Base-by-base conservation (phyloP, 2,888 invertebrate species). In the Cancer borealis region DNA sequence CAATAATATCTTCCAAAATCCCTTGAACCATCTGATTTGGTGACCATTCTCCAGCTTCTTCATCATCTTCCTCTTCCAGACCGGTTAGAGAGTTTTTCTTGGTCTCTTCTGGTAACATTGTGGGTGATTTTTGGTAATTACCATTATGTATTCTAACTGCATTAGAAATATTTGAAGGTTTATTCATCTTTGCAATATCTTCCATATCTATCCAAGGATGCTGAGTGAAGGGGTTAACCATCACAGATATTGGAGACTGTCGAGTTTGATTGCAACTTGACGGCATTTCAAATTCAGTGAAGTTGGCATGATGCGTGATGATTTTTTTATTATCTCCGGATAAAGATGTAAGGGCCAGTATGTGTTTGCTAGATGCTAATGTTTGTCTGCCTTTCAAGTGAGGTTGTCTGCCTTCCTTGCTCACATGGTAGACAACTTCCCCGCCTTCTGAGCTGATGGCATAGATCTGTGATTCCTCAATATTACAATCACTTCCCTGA, bases 401-500 rank as follows among this genome's bases (percentile, higher is more conserved):
- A 96, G 96, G 96, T 97, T 97, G 95, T 96, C 96, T 96, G 96
- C 93, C 96, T 95, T 95, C 96, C 84, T 95, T 97, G 46, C 97
- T 97, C 0, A 97, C 97, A 95, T 97, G 97, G 96, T 97, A 97
- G 96, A 97, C 97, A 5, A 98, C 97, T 96, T 98, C 98, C 1
- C 98, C 98, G 96, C 98, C 98, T 49, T 98, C 98, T 88, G 98
- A 98, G 96, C 98, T 98, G 88, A 98, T 98, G 0, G 98, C 98
- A 96, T 98, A 98, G 21, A 98, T 98, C 96, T 98, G 98, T 12
- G 97, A 96, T 96, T 97, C 97, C 17, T 93, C 95, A 39, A 87
- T 47, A 0, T 39, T 21, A 92, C 66, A 88, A n/a, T 94, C 89
- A 26, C 39, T 66, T 30, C 92, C 93, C 45, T 92, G 92, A 60